These are phyloP conservation scores for Hyles euphorbiae DNA, from an alignment of 1,140 invertebrate species.

Conservation along the genomic window DNA sequence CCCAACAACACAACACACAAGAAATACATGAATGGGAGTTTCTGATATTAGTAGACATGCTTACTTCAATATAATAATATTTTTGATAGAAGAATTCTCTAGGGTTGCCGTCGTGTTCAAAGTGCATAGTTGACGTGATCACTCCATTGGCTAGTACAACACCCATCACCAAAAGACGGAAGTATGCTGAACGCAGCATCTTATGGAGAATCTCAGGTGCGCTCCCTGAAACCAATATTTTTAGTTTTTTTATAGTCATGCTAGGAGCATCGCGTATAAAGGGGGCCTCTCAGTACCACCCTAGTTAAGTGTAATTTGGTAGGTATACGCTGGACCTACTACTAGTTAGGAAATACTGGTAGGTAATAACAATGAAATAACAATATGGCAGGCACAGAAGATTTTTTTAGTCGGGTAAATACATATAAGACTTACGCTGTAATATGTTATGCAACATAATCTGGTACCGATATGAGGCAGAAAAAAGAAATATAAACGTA, in stretches of 20 bases:
- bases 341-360: too few species aligned
- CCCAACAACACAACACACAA: too few species aligned
- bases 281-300: too few species aligned
- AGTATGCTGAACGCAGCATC: slow-evolving; percentile 93
- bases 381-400: too few species aligned
- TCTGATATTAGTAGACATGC: background rate
- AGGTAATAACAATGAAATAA: too few species aligned
- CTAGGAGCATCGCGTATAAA: background rate
- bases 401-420: too few species aligned
- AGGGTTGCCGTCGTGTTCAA: slow-evolving; percentile 92
- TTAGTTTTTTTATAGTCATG: slow-evolving; percentile 1
- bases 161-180: slow-evolving; percentile 94
- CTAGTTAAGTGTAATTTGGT: background rate
- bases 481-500: too few species aligned
- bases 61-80: slow-evolving; percentile 96
- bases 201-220: slow-evolving; percentile 92
- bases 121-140: slow-evolving; percentile 96
- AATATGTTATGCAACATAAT: too few species aligned
- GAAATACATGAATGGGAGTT: too few species aligned
- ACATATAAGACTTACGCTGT: too few species aligned
- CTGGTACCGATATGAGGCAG: too few species aligned
- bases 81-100: slow-evolving; percentile 89
- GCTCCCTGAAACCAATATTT: slow-evolving; percentile 53
- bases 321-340: background rate
- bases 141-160: slow-evolving; percentile 97